phyloP scores from a whole-genome alignment of 2,888 invertebrate species.

The Bombylius major region DNA sequence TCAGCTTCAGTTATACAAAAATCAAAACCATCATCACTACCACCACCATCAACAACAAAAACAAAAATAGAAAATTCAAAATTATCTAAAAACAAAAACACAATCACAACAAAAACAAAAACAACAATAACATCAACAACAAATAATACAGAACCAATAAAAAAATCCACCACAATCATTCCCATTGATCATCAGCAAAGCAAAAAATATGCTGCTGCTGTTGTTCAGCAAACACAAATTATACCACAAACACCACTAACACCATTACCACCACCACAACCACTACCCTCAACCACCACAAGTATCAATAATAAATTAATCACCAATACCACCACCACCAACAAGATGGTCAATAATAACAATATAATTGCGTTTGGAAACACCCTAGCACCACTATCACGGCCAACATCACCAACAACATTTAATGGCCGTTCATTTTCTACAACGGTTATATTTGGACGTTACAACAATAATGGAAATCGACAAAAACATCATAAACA shows the following conservation, averaged over 20 bases:
- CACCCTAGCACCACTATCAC: slow-evolving; percentile 9
- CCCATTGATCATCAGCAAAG: not conserved
- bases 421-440: not conserved
- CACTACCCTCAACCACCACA: slow-evolving; percentile 6
- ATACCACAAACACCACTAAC: not conserved
- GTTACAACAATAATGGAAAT: not conserved
- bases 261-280: not conserved
- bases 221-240: slow-evolving; percentile 1
- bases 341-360: slow-evolving; percentile 22
- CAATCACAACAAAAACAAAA: not conserved
- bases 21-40: slow-evolving; percentile 3
- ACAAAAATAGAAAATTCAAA: not conserved
- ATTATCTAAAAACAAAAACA: not conserved
- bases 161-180: not conserved
- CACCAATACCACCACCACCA: slow-evolving; percentile 16
- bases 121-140: not conserved
- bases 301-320: slow-evolving; percentile 14
- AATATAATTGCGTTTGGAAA: slow-evolving; percentile 13
- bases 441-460: not conserved
- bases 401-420: slow-evolving; percentile 9
- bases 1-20: slow-evolving; percentile 1
- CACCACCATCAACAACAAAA: not conserved
- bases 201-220: not conserved
- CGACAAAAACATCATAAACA: slow-evolving; percentile 1
- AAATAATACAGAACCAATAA: not conserved